A percentile compares a stretch with the other conserved stretches of the same genome.
phyloP scores from a whole-genome alignment of 1,140 invertebrate genomes.

The Tetramorium parvispinum region DNA sequence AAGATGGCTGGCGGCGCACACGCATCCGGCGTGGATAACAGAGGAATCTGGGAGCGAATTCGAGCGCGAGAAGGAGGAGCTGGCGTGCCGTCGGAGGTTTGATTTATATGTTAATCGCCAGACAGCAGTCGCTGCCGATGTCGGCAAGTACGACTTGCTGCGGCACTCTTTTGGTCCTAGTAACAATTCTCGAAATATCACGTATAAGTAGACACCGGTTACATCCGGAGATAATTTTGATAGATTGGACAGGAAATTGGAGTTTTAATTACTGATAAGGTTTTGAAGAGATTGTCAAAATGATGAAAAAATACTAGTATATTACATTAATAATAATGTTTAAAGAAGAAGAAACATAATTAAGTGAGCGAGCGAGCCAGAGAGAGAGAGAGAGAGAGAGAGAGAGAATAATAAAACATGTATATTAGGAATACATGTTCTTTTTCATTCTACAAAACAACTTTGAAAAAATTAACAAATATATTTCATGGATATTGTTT shows the following conservation, averaged over 20 bases:
- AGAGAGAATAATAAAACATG: neutral
- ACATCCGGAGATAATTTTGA: conserved; percentile 47
- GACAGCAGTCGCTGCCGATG: conserved; percentile 67
- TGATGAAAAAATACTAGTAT: neutral
- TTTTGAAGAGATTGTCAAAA: neutral
- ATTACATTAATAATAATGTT: neutral
- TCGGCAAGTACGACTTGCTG: conserved; percentile 56
- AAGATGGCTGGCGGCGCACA: conserved; percentile 40
- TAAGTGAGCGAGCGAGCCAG: neutral
- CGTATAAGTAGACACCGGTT: conserved; percentile 69
- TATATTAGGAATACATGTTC: neutral
- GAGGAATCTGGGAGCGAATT: conserved; percentile 13
- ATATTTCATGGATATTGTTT: neutral
- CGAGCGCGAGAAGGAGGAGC: conserved; percentile 26
- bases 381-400: neutral
- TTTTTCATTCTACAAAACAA: neutral
- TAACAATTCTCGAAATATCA: conserved; percentile 72
- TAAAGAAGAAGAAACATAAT: neutral
- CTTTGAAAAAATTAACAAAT: too few relatives aligned
- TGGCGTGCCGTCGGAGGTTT: conserved; percentile 62
- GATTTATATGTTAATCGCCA: conserved; percentile 78
- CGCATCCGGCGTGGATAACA: conserved; percentile 60
- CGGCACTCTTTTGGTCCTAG: conserved; percentile 59
- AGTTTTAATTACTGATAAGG: neutral
- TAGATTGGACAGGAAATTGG: neutral